phyloP scores from a whole-genome alignment of 2,797 vertebrate genomes.

The Coregonus sp. region DNA sequence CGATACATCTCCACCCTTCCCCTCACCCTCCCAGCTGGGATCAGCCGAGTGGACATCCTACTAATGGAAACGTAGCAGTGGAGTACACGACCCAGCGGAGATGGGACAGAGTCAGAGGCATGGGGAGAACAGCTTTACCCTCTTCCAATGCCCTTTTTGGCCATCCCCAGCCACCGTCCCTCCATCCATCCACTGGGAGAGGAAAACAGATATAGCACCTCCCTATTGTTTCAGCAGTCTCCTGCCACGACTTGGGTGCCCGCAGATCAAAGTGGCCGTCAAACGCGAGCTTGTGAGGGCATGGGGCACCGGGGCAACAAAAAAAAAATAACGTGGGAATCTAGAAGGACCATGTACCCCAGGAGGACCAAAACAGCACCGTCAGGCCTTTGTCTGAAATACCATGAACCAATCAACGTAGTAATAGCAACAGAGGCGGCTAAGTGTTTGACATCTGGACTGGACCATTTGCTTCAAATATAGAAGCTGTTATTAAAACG shows the following conservation, averaged over 20 bases:
- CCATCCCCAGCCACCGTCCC: background rate
- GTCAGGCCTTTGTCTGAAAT: too few relatives aligned
- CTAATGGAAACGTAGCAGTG: background rate
- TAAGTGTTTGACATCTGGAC: too few relatives aligned
- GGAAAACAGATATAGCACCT: background rate
- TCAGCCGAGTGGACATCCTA: conserved; percentile 2
- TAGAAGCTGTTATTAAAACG: background rate
- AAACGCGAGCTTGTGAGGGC: background rate
- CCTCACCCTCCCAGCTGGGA: background rate
- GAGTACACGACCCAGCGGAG: background rate
- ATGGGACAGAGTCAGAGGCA: background rate
- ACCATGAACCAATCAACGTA: too few relatives aligned
- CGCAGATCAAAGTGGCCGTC: background rate
- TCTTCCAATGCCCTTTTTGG: background rate
- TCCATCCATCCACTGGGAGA: background rate
- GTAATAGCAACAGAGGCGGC: too few relatives aligned
- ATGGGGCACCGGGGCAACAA: background rate
- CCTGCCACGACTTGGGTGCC: background rate
- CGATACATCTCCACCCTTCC: background rate
- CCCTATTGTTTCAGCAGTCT: background rate
- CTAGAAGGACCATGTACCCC: background rate
- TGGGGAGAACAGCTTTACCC: background rate
- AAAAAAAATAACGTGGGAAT: background rate
- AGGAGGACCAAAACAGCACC: background rate
- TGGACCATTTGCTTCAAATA: background rate